These are phyloP conservation scores for Microplitis manilae DNA, from an alignment of 2,888 invertebrate genomes.

Conservation along the genomic window DNA sequence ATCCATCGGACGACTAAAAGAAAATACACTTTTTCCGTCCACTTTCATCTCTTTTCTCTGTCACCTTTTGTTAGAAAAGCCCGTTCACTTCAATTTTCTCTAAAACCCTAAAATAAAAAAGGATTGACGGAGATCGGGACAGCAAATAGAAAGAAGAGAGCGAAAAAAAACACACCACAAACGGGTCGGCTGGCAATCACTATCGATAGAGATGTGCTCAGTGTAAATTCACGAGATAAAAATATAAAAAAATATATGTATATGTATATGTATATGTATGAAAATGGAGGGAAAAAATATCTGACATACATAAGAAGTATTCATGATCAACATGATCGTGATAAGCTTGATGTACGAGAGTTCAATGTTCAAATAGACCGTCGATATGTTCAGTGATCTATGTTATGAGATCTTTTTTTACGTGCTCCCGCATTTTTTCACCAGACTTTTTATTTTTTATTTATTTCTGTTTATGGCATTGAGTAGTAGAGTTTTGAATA, in stretches of 20 bases:
- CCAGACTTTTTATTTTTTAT: background rate
- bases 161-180: conserved; percentile 23
- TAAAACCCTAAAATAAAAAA: conserved; percentile 17
- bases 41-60: background rate
- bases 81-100: conserved; percentile 24
- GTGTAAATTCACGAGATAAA: conserved; percentile 41
- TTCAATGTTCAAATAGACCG: conserved; percentile 3
- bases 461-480: background rate
- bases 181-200: conserved; percentile 9
- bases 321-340: conserved; percentile 31
- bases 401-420: conserved; percentile 21
- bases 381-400: conserved; percentile 4
- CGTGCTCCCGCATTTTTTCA: background rate
- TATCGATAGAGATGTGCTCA: conserved; percentile 35
- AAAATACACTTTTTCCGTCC: conserved; percentile 32
- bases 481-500: background rate
- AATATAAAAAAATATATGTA: conserved; percentile 2
- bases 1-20: conserved; percentile 21
- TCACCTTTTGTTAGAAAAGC: conserved; percentile 17
- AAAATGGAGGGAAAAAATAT: background rate
- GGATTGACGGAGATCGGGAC: background rate
- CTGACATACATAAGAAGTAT: conserved; percentile 38
- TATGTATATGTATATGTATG: too few species aligned
- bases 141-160: conserved; percentile 1
- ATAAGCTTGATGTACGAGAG: conserved; percentile 43